Evolutionary conservation across 2,888 invertebrate species (phyloP).

Genomic region (Drosophila pegasa): DNA sequence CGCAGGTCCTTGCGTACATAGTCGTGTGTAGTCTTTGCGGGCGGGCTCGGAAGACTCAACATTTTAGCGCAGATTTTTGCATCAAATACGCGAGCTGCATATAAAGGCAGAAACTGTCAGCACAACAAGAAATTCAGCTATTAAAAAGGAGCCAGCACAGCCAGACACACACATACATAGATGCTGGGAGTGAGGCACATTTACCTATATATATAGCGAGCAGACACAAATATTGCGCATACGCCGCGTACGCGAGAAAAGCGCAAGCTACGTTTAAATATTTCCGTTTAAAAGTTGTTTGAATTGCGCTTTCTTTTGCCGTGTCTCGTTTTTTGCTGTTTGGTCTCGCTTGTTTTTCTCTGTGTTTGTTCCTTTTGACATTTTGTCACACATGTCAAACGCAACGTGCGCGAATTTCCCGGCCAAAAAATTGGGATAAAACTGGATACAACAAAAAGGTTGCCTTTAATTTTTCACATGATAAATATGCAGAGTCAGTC

Average conservation of each 20-base stretch:
- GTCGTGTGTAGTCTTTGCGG: slow-evolving; percentile 19
- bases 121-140: slow-evolving; percentile 26
- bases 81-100: slow-evolving; percentile 67
- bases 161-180: slow-evolving; percentile 5
- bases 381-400: slow-evolving; percentile 61
- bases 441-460: slow-evolving; percentile 31
- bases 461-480: slow-evolving; percentile 47
- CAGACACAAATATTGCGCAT: slow-evolving; percentile 45
- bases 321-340: background rate
- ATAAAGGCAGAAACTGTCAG: slow-evolving; percentile 23
- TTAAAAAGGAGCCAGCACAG: slow-evolving; percentile 29
- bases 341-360: slow-evolving; percentile 4
- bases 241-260: slow-evolving; percentile 48
- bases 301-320: slow-evolving; percentile 8
- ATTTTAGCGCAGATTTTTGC: slow-evolving; percentile 71
- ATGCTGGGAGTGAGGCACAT: no score
- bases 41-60: slow-evolving; percentile 29
- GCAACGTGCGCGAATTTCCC: slow-evolving; percentile 35
- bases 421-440: slow-evolving; percentile 8
- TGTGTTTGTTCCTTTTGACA: slow-evolving; percentile 41
- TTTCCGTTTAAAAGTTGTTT: slow-evolving; percentile 45
- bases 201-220: slow-evolving; percentile 14
- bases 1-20: slow-evolving; percentile 51
- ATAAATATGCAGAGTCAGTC: slow-evolving; percentile 41
- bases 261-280: slow-evolving; percentile 58